These are phyloP conservation scores for Heterodera filipjevi DNA, from an alignment of 2,888 invertebrate genomes.

Conservation along the genomic window DNA sequence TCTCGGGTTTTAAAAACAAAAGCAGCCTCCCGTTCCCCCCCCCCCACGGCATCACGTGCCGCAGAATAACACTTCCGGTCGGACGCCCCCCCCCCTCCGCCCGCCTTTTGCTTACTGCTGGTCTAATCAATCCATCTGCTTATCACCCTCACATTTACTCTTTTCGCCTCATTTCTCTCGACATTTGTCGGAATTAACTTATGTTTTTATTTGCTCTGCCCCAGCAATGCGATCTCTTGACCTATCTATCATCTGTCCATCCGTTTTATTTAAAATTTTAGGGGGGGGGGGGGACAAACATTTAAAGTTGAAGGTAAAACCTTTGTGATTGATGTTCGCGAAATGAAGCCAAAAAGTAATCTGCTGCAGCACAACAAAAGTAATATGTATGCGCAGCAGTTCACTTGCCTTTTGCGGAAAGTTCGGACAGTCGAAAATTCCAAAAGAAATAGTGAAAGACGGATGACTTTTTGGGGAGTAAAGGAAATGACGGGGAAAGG, in stretches of 20 bases:
- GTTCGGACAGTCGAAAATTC: not conserved
- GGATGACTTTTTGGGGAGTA: not conserved
- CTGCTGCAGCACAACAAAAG: too few relatives aligned
- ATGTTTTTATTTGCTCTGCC: not conserved
- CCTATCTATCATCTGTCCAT: not conserved
- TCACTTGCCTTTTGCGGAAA: not conserved
- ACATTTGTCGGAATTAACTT: not conserved
- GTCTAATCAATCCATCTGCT: not conserved
- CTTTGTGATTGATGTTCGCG: not conserved
- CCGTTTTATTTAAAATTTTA: too few relatives aligned
- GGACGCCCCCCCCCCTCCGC: not conserved
- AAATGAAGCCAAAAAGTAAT: not conserved
- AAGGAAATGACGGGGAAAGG: conserved; percentile 9
- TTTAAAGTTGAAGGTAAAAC: too few relatives aligned
- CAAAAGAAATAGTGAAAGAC: not conserved
- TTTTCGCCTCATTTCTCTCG: not conserved
- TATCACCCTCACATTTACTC: not conserved
- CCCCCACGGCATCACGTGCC: not conserved
- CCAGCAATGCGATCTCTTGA: not conserved
- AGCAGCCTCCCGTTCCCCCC: not conserved
- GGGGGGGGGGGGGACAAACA: too few relatives aligned
- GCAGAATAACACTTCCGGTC: not conserved
- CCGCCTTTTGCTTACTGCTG: not conserved
- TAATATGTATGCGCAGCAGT: too few relatives aligned
- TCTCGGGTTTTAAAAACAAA: too few relatives aligned